Base-by-base conservation (phyloP, 2,113 vertebrate genomes). In the Calypte anna region DNA sequence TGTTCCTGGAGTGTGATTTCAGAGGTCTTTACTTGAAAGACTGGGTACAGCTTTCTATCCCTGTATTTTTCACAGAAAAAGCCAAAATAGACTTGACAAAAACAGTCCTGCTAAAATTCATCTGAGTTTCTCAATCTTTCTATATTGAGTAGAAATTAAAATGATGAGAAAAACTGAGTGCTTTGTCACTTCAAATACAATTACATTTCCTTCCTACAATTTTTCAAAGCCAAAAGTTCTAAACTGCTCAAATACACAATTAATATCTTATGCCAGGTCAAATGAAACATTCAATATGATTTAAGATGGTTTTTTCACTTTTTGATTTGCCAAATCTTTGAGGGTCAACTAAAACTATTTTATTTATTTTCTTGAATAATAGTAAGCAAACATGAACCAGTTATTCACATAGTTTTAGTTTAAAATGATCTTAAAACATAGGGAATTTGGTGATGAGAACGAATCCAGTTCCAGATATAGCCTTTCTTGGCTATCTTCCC, bases 401-500 rank as follows among this genome's bases (percentile, higher is more conserved):
- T 66, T 83, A 74, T 64, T 92, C 20, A 57, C 38, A 78, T 28
- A 77, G 48, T 27, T 93, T 61, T 36, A 84, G 51, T 8, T 75
- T 68, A 81, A 88, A 88, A 79, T 20, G 2, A 73, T 74, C 70
- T 85, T 91, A 77, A 96, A 90, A 94, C 58, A 82, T 2, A 77
- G 31, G 58, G 46, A 75, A 9, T 91, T 86, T 91, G 53, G 72
- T 80, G 75, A 81, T 61, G 44, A 86, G 38, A 74, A 53, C 36
- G 36, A 94, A 81, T 76, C 16, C 44, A 75, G 61, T 83, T 87
- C 61, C 57, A 88, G 64, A 91, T 78, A 91, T 19, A 57, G 44
- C 77, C 27, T 25, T 72, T 74, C 90, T 90, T 90, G 87, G 82
- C 82, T 93, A 9, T 68, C 40, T 72, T 93, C 68, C 90, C 31